These are phyloP conservation scores for Kryptopterus vitreolus DNA, from an alignment of 2,797 vertebrate species.

Conservation along the genomic window DNA sequence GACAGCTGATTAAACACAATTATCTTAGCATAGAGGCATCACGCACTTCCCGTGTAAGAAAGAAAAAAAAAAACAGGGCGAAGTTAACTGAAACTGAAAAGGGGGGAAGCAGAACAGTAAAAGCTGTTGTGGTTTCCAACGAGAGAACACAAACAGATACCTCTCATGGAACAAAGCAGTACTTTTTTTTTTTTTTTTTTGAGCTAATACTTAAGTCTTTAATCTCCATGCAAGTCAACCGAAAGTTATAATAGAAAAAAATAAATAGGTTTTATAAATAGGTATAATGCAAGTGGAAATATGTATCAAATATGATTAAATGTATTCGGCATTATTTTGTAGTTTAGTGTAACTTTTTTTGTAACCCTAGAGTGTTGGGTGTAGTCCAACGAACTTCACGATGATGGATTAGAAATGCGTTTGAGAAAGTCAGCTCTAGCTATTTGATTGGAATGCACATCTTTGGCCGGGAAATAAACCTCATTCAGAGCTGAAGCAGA, in stretches of 20 bases:
- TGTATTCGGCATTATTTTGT: no score
- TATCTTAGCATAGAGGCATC: not conserved
- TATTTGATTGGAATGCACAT: not conserved
- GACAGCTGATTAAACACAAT: not conserved
- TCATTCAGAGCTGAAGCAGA: not conserved
- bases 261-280: not conserved
- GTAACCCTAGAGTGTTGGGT: not conserved
- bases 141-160: not conserved
- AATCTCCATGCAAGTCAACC: not conserved
- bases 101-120: slow-evolving; percentile 11
- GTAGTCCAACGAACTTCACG: not conserved
- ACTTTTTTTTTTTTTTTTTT: not conserved
- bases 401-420: not conserved
- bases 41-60: slow-evolving; percentile 5
- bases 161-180: slow-evolving; percentile 21
- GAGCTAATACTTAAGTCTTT: not conserved
- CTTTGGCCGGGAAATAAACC: not conserved
- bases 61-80: not conserved
- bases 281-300: not conserved
- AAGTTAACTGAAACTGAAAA: slow-evolving; percentile 12
- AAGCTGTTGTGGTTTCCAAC: slow-evolving; percentile 25
- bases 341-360: no score
- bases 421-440: not conserved
- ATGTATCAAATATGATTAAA: no score
- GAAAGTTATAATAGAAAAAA: not conserved